Conservation (phyloP, 2,888 invertebrate genomes). For the Xestia ashworthii region DNA sequence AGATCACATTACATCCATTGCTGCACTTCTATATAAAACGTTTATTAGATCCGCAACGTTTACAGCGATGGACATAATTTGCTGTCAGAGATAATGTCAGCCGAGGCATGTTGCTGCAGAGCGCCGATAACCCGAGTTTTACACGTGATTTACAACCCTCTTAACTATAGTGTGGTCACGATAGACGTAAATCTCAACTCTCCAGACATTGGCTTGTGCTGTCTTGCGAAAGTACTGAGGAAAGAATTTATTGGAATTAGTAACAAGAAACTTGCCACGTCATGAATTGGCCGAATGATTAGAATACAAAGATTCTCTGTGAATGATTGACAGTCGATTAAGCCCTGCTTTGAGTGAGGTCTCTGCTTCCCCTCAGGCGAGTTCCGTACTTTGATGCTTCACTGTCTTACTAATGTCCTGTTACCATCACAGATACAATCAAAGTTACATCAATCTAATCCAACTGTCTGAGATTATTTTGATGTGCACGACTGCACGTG, state of each 20-base stretch:
- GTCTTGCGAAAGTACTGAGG: slow-evolving; percentile 7
- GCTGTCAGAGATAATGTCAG: slow-evolving; percentile 29
- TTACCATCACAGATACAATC: slow-evolving; percentile 28
- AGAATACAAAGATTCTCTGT: slow-evolving; percentile 39
- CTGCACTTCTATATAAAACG: background rate
- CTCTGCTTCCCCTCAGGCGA: slow-evolving; percentile 3
- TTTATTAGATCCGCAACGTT: slow-evolving; percentile 7
- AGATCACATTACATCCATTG: slow-evolving; percentile 20
- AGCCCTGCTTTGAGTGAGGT: slow-evolving; percentile 34
- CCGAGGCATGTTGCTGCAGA: slow-evolving; percentile 14
- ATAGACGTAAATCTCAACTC: slow-evolving; percentile 26
- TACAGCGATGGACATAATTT: slow-evolving; percentile 7
- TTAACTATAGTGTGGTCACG: slow-evolving; percentile 26
- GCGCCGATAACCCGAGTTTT: slow-evolving; percentile 43
- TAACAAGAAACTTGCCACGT: slow-evolving; percentile 9
- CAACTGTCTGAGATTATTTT: background rate
- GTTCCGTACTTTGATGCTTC: slow-evolving; percentile 16
- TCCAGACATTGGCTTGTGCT: slow-evolving; percentile 23
- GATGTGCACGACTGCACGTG: background rate
- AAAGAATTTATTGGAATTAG: slow-evolving; percentile 29
- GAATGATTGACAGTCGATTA: slow-evolving; percentile 55
- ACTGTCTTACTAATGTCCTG: slow-evolving; percentile 15
- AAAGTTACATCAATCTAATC: slow-evolving; percentile 32
- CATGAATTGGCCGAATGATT: slow-evolving; percentile 17
- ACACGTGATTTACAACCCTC: slow-evolving; percentile 49